Evolutionary conservation across 2,797 vertebrate species (phyloP).

Genomic region (Alcedo atthis): DNA sequence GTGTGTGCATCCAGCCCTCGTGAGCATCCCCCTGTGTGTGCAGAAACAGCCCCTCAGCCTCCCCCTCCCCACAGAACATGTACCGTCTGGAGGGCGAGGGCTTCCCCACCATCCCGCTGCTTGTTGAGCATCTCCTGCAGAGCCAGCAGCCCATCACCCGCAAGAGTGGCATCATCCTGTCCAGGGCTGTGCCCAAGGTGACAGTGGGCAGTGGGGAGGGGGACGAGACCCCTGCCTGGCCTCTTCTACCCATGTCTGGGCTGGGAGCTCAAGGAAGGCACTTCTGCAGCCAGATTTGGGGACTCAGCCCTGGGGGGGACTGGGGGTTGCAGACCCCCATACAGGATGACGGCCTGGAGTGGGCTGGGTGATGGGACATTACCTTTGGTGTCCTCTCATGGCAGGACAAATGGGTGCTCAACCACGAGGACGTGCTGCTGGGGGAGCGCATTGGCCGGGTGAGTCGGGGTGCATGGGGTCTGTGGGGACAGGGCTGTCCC

Average conservation of each 20-base stretch:
- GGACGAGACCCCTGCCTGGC: rapidly evolving
- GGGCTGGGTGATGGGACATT: not conserved
- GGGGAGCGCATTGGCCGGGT: slow-evolving; percentile 92
- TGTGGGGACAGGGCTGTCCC: not conserved
- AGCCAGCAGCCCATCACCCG: slow-evolving; percentile 86
- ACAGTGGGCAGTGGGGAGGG: not conserved
- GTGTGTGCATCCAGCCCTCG: too few species aligned
- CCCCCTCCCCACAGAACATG: slow-evolving; percentile 77
- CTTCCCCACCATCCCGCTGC: slow-evolving; percentile 86
- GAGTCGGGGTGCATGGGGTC: slow-evolving; percentile 24
- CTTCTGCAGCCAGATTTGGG: not conserved
- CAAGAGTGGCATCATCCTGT: slow-evolving; percentile 83
- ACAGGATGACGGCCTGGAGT: too few species aligned
- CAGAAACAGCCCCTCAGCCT: not conserved
- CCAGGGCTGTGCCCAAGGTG: slow-evolving; percentile 89
- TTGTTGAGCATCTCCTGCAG: slow-evolving; percentile 85
- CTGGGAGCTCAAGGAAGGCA: not conserved
- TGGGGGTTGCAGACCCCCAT: not conserved
- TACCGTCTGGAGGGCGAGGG: slow-evolving; percentile 92
- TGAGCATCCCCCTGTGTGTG: not conserved
- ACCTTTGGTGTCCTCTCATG: not conserved
- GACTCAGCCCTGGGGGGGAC: not conserved
- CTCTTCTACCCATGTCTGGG: not conserved
- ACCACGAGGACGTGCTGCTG: slow-evolving; percentile 91
- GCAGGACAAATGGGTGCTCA: slow-evolving; percentile 96